Percentiles rank a stretch among this genome's conserved stretches.
Conservation (phyloP, 2,888 invertebrate species). For the Sinodicranocentrus sp. region DNA sequence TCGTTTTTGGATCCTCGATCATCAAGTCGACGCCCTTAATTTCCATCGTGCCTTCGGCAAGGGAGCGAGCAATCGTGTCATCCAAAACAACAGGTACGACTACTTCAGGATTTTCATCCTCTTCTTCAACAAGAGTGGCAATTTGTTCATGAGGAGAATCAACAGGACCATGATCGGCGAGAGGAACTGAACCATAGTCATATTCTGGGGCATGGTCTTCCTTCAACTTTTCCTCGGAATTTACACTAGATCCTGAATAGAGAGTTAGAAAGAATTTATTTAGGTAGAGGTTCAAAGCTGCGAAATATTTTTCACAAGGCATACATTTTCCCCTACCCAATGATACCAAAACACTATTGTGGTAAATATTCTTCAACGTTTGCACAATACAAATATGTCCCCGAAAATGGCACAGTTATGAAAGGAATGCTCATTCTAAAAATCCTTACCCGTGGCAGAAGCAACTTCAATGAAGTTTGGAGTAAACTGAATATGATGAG, state of each 20-base stretch:
- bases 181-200: conserved; percentile 54
- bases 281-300: too few relatives aligned
- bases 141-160: conserved; percentile 36
- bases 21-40: conserved; percentile 59
- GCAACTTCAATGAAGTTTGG: conserved; percentile 68
- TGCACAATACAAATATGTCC: too few relatives aligned
- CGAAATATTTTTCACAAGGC: too few relatives aligned
- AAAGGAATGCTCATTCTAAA: too few relatives aligned
- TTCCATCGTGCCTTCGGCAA: conserved; percentile 56
- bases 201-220: conserved; percentile 52
- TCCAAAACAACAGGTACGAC: conserved; percentile 66
- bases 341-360: too few relatives aligned
- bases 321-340: too few relatives aligned
- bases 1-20: conserved; percentile 60
- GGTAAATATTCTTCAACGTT: too few relatives aligned
- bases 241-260: conserved; percentile 61
- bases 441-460: conserved; percentile 69
- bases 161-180: conserved; percentile 39
- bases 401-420: too few relatives aligned
- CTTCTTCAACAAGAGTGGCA: conserved; percentile 14
- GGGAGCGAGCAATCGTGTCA: conserved; percentile 34
- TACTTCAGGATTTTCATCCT: conserved; percentile 50
- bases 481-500: conserved; percentile 67
- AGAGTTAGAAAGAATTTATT: too few relatives aligned
- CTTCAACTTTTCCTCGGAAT: conserved; percentile 68